These are phyloP conservation scores for Mimas tiliae DNA, from an alignment of 2,888 invertebrate genomes.

Conservation along the genomic window DNA sequence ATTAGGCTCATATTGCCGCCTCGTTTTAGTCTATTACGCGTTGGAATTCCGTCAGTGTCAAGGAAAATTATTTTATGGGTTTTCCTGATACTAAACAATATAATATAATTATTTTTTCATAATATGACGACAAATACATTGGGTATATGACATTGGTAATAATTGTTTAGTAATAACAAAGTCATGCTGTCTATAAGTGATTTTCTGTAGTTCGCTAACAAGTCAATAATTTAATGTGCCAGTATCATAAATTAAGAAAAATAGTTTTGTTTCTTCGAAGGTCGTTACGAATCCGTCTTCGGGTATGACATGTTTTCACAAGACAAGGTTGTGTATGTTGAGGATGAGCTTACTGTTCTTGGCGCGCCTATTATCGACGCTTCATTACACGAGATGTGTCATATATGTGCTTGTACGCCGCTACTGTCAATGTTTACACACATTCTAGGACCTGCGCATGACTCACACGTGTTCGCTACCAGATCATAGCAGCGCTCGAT, in stretches of 20 bases:
- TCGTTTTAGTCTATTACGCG: slow-evolving; percentile 45
- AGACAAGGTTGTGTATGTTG: slow-evolving; percentile 42
- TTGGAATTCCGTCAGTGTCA: slow-evolving; percentile 47
- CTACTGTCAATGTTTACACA: slow-evolving; percentile 71
- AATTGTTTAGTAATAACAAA: background rate
- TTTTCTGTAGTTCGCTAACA: background rate
- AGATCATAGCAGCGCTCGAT: slow-evolving; percentile 66
- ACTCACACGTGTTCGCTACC: slow-evolving; percentile 67
- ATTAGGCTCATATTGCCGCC: slow-evolving; percentile 56
- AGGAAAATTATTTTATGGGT: slow-evolving; percentile 52
- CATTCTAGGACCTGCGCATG: slow-evolving; percentile 70
- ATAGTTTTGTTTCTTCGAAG: background rate
- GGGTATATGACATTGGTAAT: background rate
- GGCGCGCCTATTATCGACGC: slow-evolving; percentile 64
- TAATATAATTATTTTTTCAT: slow-evolving; percentile 17
- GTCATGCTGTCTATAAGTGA: background rate
- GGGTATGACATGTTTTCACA: slow-evolving; percentile 40
- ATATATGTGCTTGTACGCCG: slow-evolving; percentile 46
- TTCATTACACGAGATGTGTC: slow-evolving; percentile 68
- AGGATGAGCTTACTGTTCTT: slow-evolving; percentile 46
- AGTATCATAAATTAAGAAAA: background rate
- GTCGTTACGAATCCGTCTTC: slow-evolving; percentile 34
- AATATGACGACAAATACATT: background rate
- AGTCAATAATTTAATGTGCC: background rate
- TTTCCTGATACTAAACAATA: slow-evolving; percentile 48